Percentiles rank a stretch among this genome's conserved stretches.
Conservation (phyloP, 2,888 invertebrate species). For the Theretra japonica region DNA sequence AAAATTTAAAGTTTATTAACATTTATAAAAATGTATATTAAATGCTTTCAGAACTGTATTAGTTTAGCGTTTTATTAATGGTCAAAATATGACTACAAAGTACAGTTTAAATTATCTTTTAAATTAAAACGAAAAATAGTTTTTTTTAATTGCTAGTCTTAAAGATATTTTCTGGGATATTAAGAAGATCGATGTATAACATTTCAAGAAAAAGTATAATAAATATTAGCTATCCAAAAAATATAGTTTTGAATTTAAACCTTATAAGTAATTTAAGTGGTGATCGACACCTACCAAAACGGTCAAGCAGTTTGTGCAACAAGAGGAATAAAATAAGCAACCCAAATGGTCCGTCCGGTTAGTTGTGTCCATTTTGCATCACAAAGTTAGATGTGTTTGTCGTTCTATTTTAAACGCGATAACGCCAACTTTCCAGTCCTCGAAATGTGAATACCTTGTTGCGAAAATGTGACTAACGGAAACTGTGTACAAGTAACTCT, state of each 20-base stretch:
- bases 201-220: too few species aligned
- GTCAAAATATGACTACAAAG: too few species aligned
- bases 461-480: slow-evolving; percentile 85
- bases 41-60: too few species aligned
- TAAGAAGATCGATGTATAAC: too few species aligned
- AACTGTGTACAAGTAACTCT: slow-evolving; percentile 81
- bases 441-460: slow-evolving; percentile 85
- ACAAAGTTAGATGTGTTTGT: slow-evolving; percentile 82
- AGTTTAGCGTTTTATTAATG: too few species aligned
- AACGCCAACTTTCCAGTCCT: slow-evolving; percentile 83
- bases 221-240: too few species aligned
- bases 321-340: slow-evolving; percentile 52
- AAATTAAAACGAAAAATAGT: too few species aligned
- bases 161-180: too few species aligned
- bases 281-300: slow-evolving; percentile 35
- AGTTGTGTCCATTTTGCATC: slow-evolving; percentile 79
- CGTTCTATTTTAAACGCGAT: slow-evolving; percentile 84
- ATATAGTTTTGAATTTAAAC: too few species aligned
- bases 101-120: too few species aligned
- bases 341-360: slow-evolving; percentile 56
- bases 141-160: too few species aligned
- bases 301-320: slow-evolving; percentile 34
- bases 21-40: not conserved
- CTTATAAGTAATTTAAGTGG: not conserved
- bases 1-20: not conserved